These are phyloP conservation scores for Mesochorus sp. DNA, from an alignment of 2,888 invertebrate species.

Conservation along the genomic window DNA sequence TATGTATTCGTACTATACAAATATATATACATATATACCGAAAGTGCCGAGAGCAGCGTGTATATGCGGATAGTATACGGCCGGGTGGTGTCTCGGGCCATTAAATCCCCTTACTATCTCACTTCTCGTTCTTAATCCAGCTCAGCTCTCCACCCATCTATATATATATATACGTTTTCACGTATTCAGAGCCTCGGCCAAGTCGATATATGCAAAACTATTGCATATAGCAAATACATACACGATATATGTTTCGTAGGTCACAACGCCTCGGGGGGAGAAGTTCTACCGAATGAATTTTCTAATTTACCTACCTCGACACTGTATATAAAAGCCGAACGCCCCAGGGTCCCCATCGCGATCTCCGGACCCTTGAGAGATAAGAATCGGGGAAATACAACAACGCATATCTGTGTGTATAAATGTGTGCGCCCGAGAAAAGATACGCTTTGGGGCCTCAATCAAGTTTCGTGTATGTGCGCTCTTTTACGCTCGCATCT, in stretches of 20 bases:
- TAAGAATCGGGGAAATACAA: conserved; percentile 34
- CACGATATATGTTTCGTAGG: background rate
- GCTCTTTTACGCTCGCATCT: too few species aligned
- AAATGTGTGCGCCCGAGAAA: too few species aligned
- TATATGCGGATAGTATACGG: conserved; percentile 36
- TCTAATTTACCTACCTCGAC: conserved; percentile 60
- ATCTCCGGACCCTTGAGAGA: background rate
- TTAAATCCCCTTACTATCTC: conserved; percentile 64
- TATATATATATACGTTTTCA: too few species aligned
- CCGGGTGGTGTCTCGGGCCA: conserved; percentile 53
- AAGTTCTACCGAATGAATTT: conserved; percentile 59
- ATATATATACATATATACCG: background rate
- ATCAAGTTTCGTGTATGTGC: too few species aligned
- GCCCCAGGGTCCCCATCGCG: background rate
- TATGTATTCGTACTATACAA: background rate
- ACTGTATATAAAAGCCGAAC: background rate
- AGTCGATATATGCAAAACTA: conserved; percentile 22
- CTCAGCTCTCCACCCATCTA: conserved; percentile 15
- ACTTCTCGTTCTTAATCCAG: conserved; percentile 59
- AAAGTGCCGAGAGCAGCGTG: conserved; percentile 12
- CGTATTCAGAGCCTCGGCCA: background rate
- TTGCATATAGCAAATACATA: background rate
- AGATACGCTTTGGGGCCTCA: too few species aligned
- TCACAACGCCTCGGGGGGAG: conserved; percentile 31
- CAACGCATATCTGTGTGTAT: background rate